Evolutionary conservation across 2,888 invertebrate genomes (phyloP).

Genomic region (Apotomis betuletana): DNA sequence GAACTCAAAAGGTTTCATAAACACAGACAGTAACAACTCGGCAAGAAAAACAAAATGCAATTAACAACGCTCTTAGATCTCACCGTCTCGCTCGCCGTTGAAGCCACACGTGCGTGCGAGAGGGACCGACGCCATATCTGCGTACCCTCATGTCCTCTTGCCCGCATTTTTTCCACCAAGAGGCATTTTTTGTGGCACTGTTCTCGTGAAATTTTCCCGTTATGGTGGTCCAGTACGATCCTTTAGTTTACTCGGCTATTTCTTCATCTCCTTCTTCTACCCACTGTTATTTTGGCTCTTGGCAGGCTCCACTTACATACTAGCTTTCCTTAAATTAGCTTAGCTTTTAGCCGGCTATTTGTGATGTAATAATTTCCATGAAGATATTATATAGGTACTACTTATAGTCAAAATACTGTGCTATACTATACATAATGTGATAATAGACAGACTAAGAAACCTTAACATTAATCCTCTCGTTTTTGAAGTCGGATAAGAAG

Average conservation of each 20-base stretch:
- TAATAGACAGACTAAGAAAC: too few relatives aligned
- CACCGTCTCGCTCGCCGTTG: slow-evolving; percentile 45
- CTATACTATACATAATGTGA: too few relatives aligned
- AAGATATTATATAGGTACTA: too few relatives aligned
- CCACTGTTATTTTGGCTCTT: too few relatives aligned
- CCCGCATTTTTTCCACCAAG: slow-evolving; percentile 60
- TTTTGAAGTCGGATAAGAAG: too few relatives aligned
- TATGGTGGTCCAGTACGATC: slow-evolving; percentile 43
- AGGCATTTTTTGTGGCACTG: slow-evolving; percentile 53
- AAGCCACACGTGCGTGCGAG: slow-evolving; percentile 44
- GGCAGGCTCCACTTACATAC: too few relatives aligned
- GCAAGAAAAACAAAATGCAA: slow-evolving; percentile 55
- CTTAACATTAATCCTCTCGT: too few relatives aligned
- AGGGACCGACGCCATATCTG: slow-evolving; percentile 54
- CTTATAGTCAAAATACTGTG: too few relatives aligned
- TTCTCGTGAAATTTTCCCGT: slow-evolving; percentile 48
- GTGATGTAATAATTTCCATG: too few relatives aligned
- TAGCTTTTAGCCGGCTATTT: too few relatives aligned
- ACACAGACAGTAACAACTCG: slow-evolving; percentile 43
- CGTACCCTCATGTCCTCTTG: slow-evolving; percentile 52
- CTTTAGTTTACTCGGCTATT: not conserved
- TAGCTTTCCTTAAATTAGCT: too few relatives aligned
- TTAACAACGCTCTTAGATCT: slow-evolving; percentile 57
- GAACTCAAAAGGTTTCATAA: not conserved
- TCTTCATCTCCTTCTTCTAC: too few relatives aligned